phyloP scores from a whole-genome alignment of 2,888 invertebrate species.

The Amphipoea oculea region DNA sequence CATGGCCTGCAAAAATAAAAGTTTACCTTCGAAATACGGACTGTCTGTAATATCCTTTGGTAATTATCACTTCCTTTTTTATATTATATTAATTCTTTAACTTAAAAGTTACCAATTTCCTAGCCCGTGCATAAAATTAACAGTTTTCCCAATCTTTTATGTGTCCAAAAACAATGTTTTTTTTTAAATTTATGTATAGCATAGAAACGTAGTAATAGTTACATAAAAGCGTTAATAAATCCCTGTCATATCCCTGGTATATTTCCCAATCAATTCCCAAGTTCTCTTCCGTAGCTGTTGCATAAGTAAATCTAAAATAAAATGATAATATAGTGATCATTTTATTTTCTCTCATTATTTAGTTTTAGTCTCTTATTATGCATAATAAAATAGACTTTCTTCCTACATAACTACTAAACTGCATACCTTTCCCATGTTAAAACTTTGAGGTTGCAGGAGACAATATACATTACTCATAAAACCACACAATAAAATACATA shows the following conservation, averaged over 20 bases:
- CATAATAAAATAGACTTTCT: background rate
- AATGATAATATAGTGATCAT: background rate
- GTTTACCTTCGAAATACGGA: slow-evolving; percentile 83
- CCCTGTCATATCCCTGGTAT: no score
- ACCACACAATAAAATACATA: no score
- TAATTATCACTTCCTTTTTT: slow-evolving; percentile 69
- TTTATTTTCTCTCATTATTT: no score
- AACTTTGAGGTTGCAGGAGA: background rate
- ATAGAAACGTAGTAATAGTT: background rate
- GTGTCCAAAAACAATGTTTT: background rate
- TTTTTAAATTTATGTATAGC: no score
- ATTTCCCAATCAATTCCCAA: background rate
- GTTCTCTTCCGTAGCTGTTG: background rate
- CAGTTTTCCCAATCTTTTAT: no score
- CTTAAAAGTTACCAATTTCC: background rate
- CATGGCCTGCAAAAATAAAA: slow-evolving; percentile 89
- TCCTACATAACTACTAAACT: background rate
- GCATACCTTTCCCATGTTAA: background rate
- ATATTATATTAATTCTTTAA: background rate
- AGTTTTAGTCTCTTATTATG: no score
- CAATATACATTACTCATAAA: no score
- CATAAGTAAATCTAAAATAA: background rate
- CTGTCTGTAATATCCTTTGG: slow-evolving; percentile 87
- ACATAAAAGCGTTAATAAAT: background rate
- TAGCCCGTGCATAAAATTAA: background rate